phyloP scores from a whole-genome alignment of 2,888 invertebrate species.

The Notodonta dromedarius region DNA sequence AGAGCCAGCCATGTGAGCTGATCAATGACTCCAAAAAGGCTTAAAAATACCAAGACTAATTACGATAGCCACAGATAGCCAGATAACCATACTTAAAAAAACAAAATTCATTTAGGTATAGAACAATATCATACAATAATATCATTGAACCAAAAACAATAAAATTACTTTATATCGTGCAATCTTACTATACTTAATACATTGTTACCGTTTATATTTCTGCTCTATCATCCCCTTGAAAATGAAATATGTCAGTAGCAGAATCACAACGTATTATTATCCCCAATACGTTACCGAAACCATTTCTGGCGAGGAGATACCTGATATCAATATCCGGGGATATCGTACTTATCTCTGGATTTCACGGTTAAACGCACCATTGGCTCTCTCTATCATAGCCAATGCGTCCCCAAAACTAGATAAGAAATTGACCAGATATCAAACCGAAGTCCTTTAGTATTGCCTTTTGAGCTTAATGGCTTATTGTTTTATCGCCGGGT shows the following conservation, averaged over 20 bases:
- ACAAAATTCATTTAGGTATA: too few species aligned
- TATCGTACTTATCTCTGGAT: slow-evolving; percentile 74
- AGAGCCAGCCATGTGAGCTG: too few species aligned
- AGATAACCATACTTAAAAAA: too few species aligned
- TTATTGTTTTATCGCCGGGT: slow-evolving; percentile 45
- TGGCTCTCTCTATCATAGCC: slow-evolving; percentile 69
- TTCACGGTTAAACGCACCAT: slow-evolving; percentile 81
- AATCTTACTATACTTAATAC: not conserved
- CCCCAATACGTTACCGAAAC: slow-evolving; percentile 66
- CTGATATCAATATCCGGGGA: slow-evolving; percentile 78
- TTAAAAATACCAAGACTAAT: too few species aligned
- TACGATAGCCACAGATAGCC: too few species aligned
- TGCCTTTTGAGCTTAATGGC: slow-evolving; percentile 44
- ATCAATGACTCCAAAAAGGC: too few species aligned
- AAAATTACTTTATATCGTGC: not conserved
- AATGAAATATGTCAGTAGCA: slow-evolving; percentile 47
- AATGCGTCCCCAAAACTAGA: slow-evolving; percentile 64
- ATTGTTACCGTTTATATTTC: slow-evolving; percentile 14
- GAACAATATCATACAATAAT: too few species aligned
- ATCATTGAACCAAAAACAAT: too few species aligned
- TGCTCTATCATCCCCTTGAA: slow-evolving; percentile 25
- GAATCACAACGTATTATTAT: slow-evolving; percentile 54
- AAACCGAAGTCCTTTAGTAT: slow-evolving; percentile 56
- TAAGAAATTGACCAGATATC: slow-evolving; percentile 77
- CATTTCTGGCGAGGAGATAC: slow-evolving; percentile 68